phyloP scores from a whole-genome alignment of 2,113 vertebrate genomes.

The Muntiacus muntjak region DNA sequence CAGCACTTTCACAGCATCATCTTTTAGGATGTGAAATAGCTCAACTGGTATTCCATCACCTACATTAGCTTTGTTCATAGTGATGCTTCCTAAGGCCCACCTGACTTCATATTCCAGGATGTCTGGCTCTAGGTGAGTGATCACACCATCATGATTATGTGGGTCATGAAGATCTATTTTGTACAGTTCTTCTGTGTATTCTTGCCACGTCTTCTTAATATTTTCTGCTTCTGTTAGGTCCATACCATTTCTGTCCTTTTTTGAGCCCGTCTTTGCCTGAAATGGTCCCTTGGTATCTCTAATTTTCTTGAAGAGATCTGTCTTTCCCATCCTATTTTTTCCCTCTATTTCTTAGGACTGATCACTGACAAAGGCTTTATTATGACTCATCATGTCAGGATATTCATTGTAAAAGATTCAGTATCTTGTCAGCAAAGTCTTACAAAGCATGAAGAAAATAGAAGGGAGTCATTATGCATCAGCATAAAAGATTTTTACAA shows the following conservation, averaged over 20 bases:
- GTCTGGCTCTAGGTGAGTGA: not conserved
- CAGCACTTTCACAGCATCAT: not conserved
- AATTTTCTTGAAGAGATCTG: not conserved
- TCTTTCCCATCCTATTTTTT: not conserved
- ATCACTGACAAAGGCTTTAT: not conserved
- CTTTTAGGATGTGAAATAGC: not conserved
- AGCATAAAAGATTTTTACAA: not conserved
- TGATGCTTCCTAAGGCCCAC: not conserved
- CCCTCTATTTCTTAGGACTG: not conserved
- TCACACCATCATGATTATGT: not conserved
- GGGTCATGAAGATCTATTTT: not conserved
- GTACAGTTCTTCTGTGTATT: not conserved
- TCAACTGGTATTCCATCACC: not conserved
- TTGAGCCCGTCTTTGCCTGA: not conserved
- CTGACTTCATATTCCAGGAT: not conserved
- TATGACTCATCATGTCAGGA: slow-evolving; percentile 9
- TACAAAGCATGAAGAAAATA: slow-evolving; percentile 20
- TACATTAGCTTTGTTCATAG: not conserved
- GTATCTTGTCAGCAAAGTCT: slow-evolving; percentile 14
- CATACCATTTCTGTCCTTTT: not conserved
- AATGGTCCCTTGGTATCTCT: not conserved
- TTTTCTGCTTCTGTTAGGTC: not conserved
- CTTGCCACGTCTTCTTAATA: not conserved
- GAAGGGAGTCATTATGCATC: not conserved
- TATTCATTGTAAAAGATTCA: slow-evolving; percentile 38